Base-by-base conservation (phyloP, 2,888 invertebrate species). In the Choreutis nemorana region DNA sequence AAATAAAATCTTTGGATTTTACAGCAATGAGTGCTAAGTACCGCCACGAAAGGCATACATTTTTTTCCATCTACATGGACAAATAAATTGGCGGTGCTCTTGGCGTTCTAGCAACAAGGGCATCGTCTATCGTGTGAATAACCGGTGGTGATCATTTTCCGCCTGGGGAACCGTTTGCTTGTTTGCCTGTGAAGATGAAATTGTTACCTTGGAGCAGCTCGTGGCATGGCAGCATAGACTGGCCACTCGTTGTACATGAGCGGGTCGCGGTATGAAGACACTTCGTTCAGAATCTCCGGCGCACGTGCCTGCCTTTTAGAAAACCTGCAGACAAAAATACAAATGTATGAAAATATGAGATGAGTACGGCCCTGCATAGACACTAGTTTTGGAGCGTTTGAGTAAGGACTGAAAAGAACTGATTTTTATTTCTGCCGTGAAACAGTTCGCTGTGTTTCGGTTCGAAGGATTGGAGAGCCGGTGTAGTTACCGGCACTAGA, bases 271-370 rank as follows among this genome's bases (percentile, higher is more conserved):
- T 88, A 91, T 35, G 87, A 86, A 39, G 89, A 91, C 44, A 93
- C 87, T 73, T 92, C 91, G 63, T 93, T 94, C 51, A 91, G 90
- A 40, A 90, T 86, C 66, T 93, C 92, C 4, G 92, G 89, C 9
- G 91, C 90, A 21, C 93, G 83, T 27, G 91, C 91, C 70, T 94
- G 93, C 34, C 94, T 73, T 65, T 92, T 92, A 9, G 91, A 93
- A 72, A 92, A 91, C 62, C 89, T 80, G 64, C 1, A 2, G 32
- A 45, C 29, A 44, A 48, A n/a, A n/a, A n/a, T n/a, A n/a, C n/a
- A n/a, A n/a, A n/a, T n/a, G n/a, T n/a, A n/a, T n/a, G n/a, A n/a
- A n/a, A n/a, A n/a, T n/a, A n/a, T n/a, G n/a, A n/a, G n/a, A n/a
- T n/a, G n/a, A n/a, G n/a, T n/a, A n/a, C n/a, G n/a, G n/a, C n/a